phyloP scores from a whole-genome alignment of 2,888 invertebrate species.

The Tridacna crocea region DNA sequence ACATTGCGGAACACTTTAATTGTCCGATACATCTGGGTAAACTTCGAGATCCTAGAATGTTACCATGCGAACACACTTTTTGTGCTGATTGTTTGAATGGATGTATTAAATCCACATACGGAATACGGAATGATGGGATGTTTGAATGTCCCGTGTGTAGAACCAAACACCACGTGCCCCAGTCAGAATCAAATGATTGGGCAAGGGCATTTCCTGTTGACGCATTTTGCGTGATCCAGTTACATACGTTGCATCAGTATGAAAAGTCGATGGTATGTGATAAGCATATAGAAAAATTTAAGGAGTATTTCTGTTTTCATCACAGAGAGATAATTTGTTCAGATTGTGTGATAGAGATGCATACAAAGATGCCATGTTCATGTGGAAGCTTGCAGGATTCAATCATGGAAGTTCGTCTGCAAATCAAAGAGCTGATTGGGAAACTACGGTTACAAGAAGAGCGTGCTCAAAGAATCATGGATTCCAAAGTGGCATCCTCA shows the following conservation, averaged over 20 bases:
- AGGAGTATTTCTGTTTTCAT: constrained; percentile 63
- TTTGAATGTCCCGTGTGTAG: constrained; percentile 63
- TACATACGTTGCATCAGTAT: constrained; percentile 59
- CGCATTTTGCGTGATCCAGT: constrained; percentile 62
- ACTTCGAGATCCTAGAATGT: constrained; percentile 51
- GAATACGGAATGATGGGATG: constrained; percentile 52
- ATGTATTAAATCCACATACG: constrained; percentile 53
- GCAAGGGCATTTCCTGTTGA: constrained; percentile 59
- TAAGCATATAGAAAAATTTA: constrained; percentile 59
- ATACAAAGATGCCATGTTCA: constrained; percentile 57
- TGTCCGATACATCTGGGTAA: constrained; percentile 64
- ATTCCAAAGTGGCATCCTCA: constrained; percentile 54
- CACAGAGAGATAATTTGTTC: constrained; percentile 59
- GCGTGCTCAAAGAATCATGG: constrained; percentile 55
- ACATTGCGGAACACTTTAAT: constrained; percentile 60
- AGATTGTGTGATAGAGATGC: constrained; percentile 59
- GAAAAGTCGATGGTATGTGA: constrained; percentile 54
- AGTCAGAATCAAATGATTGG: constrained; percentile 50
- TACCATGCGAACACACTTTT: constrained; percentile 61
- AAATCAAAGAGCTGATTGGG: constrained; percentile 59
- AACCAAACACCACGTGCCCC: constrained; percentile 55
- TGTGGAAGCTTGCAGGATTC: constrained; percentile 63
- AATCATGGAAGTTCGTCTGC: constrained; percentile 59
- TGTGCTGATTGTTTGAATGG: constrained; percentile 63
- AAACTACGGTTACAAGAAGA: constrained; percentile 58